A percentile compares a stretch with the other conserved stretches of the same genome.
These are phyloP conservation scores for Liolophura sinensis DNA, from an alignment of 1,140 invertebrate species.

Conservation along the genomic window DNA sequence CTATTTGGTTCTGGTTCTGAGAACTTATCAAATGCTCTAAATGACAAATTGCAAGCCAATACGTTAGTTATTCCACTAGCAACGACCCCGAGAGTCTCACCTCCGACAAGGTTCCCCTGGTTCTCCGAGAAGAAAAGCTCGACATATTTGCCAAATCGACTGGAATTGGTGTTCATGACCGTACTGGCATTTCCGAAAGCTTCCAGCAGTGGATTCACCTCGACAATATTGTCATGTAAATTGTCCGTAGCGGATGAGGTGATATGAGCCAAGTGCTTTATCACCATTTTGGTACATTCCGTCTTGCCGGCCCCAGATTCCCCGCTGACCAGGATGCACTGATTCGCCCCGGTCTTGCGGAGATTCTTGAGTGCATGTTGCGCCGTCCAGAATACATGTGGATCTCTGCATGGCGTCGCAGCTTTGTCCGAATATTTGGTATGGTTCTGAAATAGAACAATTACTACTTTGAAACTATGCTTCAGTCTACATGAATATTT, in stretches of 20 bases:
- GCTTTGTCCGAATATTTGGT: conserved; percentile 70
- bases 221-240: conserved; percentile 61
- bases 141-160: conserved; percentile 76
- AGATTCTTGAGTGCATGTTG: conserved; percentile 76
- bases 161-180: conserved; percentile 98
- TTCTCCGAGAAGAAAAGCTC: conserved; percentile 31
- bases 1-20: no score
- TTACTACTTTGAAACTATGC: neutral
- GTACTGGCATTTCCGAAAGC: conserved; percentile 99
- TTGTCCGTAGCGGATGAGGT: conserved; percentile 15
- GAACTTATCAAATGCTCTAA: no score
- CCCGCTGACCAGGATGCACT: conserved; percentile 94
- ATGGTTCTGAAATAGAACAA: conserved; percentile 27
- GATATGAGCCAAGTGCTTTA: conserved; percentile 41
- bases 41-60: no score
- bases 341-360: conserved; percentile 70
- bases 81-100: conserved; percentile 8
- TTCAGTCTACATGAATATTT: no score
- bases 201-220: conserved; percentile 97
- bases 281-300: conserved; percentile 46
- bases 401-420: conserved; percentile 77
- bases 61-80: no score
- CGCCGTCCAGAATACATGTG: conserved; percentile 83
- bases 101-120: conserved; percentile 29
- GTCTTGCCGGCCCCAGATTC: conserved; percentile 76